Evolutionary conservation across 2,888 invertebrate genomes (phyloP).

Genomic region (Macroteleia sp.): DNA sequence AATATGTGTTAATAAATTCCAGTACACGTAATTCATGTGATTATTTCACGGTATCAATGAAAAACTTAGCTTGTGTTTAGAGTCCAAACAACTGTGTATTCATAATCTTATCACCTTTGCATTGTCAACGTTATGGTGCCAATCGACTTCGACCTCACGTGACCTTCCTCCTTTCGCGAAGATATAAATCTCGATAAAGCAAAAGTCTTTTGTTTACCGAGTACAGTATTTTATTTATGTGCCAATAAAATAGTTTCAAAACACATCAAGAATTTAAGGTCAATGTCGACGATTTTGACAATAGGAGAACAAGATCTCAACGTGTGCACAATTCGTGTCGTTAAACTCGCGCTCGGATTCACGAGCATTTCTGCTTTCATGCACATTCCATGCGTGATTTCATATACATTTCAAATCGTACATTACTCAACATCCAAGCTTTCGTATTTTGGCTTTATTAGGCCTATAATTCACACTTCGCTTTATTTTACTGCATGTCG

Average conservation of each 20-base stretch:
- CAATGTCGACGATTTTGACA: too few species aligned
- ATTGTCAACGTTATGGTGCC: constrained; percentile 20
- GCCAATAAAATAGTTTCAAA: too few species aligned
- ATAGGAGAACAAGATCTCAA: too few species aligned
- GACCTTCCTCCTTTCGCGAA: constrained; percentile 19
- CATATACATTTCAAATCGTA: constrained; percentile 37
- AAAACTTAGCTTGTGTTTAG: too few species aligned
- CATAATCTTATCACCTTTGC: too few species aligned
- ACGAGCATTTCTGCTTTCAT: constrained; percentile 34
- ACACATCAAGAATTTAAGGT: too few species aligned
- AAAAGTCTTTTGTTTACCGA: too few species aligned
- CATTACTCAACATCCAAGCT: constrained; percentile 27
- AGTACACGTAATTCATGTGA: too few species aligned
- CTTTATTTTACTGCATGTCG: constrained; percentile 34
- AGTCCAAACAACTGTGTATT: too few species aligned
- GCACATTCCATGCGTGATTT: constrained; percentile 42
- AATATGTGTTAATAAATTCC: too few species aligned
- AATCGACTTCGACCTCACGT: constrained; percentile 41
- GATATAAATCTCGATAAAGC: not conserved
- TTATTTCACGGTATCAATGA: too few species aligned
- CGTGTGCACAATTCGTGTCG: not conserved
- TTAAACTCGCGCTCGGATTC: constrained; percentile 6
- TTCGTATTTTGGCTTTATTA: constrained; percentile 32
- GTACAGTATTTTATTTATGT: too few species aligned
- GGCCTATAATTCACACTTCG: constrained; percentile 21